Evolutionary conservation across 2,113 vertebrate species (phyloP).

Genomic region (Oreochromis aureus): DNA sequence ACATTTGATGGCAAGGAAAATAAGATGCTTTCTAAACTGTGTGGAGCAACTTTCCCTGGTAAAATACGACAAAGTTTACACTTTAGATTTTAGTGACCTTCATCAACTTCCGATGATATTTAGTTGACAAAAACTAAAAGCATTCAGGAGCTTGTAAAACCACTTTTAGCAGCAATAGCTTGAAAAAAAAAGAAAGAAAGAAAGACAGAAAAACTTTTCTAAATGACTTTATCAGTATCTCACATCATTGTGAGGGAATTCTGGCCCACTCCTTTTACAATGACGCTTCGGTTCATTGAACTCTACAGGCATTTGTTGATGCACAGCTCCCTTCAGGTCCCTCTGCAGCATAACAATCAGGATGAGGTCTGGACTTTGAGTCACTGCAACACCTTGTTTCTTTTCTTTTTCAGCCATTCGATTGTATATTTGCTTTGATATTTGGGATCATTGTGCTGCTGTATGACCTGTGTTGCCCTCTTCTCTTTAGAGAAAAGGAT

Average conservation of each 20-base stretch:
- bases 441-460: not conserved
- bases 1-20: not conserved
- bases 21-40: not conserved
- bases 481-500: not conserved
- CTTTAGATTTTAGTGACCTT: not conserved
- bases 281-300: not conserved
- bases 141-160: not conserved
- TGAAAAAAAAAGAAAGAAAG: fast-evolving
- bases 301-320: not conserved
- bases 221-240: not conserved
- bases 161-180: not conserved
- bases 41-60: not conserved
- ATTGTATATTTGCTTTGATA: not conserved
- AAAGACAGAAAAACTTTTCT: not conserved
- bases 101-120: not conserved
- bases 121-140: not conserved
- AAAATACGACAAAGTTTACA: not conserved
- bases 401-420: not conserved
- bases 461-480: not conserved
- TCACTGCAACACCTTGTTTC: not conserved
- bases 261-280: not conserved
- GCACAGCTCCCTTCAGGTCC: not conserved
- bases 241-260: not conserved
- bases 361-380: not conserved
- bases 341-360: not conserved